Conservation (phyloP, 2,888 invertebrate genomes). For the Marronus borbonicus region DNA sequence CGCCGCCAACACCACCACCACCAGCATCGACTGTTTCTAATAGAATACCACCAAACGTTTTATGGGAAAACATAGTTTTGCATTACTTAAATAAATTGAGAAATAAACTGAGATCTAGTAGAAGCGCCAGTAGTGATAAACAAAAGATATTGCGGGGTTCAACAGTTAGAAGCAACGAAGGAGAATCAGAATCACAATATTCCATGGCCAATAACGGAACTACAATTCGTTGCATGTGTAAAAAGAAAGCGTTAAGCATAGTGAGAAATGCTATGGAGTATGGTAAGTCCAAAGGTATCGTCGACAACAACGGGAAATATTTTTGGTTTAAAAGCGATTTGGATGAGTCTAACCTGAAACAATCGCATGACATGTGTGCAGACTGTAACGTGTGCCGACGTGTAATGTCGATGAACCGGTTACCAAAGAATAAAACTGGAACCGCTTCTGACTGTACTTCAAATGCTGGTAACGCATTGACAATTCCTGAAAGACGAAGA, state of each 20-base stretch:
- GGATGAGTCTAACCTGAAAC: neutral
- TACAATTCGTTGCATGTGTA: constrained; percentile 7
- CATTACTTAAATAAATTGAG: constrained; percentile 56
- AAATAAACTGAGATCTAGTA: neutral
- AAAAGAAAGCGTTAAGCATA: constrained; percentile 54
- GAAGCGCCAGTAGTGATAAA: neutral
- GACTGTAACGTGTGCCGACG: neutral
- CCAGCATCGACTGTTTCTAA: neutral
- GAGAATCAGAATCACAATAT: neutral
- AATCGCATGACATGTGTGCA: neutral
- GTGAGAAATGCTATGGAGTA: constrained; percentile 56
- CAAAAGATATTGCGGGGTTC: neutral
- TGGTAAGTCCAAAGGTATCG: constrained; percentile 56
- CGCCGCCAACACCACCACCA: neutral
- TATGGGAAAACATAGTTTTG: constrained; percentile 57
- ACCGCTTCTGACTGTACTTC: neutral
- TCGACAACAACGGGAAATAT: constrained; percentile 54
- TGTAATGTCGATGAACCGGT: neutral
- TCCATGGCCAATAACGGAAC: neutral
- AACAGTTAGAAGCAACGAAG: neutral
- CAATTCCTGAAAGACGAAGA: neutral
- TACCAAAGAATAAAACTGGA: neutral
- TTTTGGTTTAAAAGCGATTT: constrained; percentile 49
- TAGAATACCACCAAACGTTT: constrained; percentile 5
- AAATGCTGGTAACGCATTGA: neutral